Evolutionary conservation across 2,888 invertebrate species (phyloP), one percentile per base, ranked within the genome.

Genomic region (Cephus sareptanus): DNA sequence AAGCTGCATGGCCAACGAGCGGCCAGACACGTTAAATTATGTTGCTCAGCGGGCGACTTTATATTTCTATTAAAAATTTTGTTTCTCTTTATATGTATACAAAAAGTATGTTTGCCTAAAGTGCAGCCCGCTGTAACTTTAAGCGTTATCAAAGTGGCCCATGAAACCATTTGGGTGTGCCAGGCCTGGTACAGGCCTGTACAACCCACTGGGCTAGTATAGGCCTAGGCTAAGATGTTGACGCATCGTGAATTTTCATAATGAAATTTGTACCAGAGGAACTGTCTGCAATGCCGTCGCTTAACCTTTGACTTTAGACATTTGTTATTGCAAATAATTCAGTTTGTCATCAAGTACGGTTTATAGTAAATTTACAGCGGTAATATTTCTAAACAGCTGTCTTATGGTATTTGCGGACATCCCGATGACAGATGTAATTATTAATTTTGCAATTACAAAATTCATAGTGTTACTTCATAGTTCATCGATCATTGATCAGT

Each of bases 271-370:
- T 71, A 33, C 71, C 13, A 71, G 31, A 15, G 31, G 31, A 15
- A 31, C 70, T 70, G 11, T 71, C 31, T 9, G 71, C 71, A n/a
- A 31, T 23, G 31, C 30, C n/a, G 15, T 70, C 70, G 70, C 30
- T 71, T 71, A 31, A 71, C 31, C 71, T 34, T 71, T 71, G 71
- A 71, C 71, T 11, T 34, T 71, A 71, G 71, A 71, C 4, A 71
- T 34, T 34, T 34, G 13, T 71, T 34, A 34, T 56, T 31, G 33
- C 31, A 12, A 33, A 71, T 31, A 71, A 71, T 31, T 71, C 71
- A 31, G 9, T 71, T 70, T 31, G 31, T 34, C 71, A 31, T 31
- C 71, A 71, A 71, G 31, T 71, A 71, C 31, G 71, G 33, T 31
- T 71, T 33, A 71, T 23, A 71, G 15, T 71, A 34, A 71, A 71